These are phyloP conservation scores for Iselma pallidipennis DNA, from an alignment of 2,888 invertebrate species.

Conservation along the genomic window DNA sequence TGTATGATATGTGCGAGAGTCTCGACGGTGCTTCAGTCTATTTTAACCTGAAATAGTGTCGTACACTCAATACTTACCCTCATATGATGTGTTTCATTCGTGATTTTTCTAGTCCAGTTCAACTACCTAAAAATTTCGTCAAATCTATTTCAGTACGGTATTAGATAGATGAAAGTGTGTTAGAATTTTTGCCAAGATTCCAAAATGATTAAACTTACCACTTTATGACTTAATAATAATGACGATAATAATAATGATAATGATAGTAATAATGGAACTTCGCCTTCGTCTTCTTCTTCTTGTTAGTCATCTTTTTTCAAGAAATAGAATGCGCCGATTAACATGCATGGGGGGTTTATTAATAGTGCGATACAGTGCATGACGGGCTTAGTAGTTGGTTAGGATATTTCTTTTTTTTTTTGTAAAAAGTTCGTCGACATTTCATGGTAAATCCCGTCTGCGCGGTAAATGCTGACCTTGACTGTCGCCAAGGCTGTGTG, in stretches of 20 bases:
- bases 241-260: not conserved
- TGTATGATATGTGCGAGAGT: too few species aligned
- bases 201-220: too few species aligned
- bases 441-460: constrained; percentile 31
- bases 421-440: constrained; percentile 38
- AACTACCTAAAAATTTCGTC: not conserved
- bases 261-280: not conserved
- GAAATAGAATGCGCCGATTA: constrained; percentile 24
- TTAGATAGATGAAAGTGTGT: too few species aligned
- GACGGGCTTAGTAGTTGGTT: constrained; percentile 24
- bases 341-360: constrained; percentile 33
- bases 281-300: not conserved
- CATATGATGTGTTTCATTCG: too few species aligned
- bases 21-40: too few species aligned
- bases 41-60: too few species aligned
- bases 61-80: too few species aligned
- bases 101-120: not conserved
- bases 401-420: not conserved
- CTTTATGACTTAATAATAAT: too few species aligned
- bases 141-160: not conserved
- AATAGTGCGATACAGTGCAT: constrained; percentile 40
- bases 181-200: too few species aligned
- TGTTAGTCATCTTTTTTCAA: too few species aligned
- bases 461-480: constrained; percentile 31
- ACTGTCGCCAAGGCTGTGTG: constrained; percentile 34